Evolutionary conservation across 2,888 invertebrate species (phyloP), one percentile per base, ranked within the genome.

Genomic region (Mongoloraphidia duomilia): DNA sequence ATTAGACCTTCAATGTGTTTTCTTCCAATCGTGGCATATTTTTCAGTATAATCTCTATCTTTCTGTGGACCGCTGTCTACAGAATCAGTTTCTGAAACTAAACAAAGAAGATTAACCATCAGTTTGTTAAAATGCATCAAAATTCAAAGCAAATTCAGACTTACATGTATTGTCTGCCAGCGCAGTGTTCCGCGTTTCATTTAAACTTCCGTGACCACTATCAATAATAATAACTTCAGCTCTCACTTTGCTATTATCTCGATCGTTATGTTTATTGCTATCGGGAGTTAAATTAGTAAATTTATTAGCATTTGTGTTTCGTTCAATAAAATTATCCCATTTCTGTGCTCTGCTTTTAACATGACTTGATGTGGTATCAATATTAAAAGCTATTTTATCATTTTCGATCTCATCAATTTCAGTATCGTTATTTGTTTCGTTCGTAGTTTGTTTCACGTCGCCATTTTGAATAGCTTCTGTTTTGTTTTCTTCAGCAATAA

Each of bases 41-140:
- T 74, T 59, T 78, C 78, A 45, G 77, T 77, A 56, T 78, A 78
- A 60, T 77, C 78, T 12, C 74, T 71, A 59, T 76, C 77, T 51
- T 75, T 67, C 60, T 79, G 77, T 41, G 73, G 75, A 50, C 66
- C 65, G 53, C 66, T 67, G 48, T 65, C 61, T 6, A 62, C 54
- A 9, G 66, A 65, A 40, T 59, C 58, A 54, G 63, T 62, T 52
- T 63, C 64, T 38, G 59, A 58, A 54, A 60, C 64, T 65, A 53
- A 36, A 57, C 58, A 54, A 55, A 42, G 35, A 34, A 38, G 14
- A 50, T 34, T 6, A 26, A 26, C 26, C 17, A 4, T 17, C 4
- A 17, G 4, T 17, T 17, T 17, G 6, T 26, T 26, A 26, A 26
- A 26, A 26, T 6, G 6, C 6, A 26, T 26, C 26, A 26, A 26